Percentiles rank a stretch among this genome's conserved stretches.
Evolutionary conservation across 1,140 invertebrate genomes (phyloP).

Genomic region (Paraescarpia echinospica): DNA sequence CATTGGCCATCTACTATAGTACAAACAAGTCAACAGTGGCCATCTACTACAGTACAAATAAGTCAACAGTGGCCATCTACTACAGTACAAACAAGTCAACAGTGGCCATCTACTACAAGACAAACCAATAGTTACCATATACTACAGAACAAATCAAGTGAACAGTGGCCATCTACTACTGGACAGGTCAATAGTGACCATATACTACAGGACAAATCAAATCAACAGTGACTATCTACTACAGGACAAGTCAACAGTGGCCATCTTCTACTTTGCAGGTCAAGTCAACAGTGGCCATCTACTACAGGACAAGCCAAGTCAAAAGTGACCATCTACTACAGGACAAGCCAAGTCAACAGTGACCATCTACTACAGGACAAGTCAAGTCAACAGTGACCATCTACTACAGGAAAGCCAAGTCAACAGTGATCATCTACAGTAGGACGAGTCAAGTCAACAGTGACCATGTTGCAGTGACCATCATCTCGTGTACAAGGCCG

Average conservation of each 20-base stretch:
- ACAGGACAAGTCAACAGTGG: not conserved
- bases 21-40: not conserved
- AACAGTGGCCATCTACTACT: not conserved
- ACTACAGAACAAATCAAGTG: not conserved
- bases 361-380: not conserved
- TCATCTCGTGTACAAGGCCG: too few species aligned
- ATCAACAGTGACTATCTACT: not conserved
- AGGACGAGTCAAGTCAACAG: not conserved
- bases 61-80: not conserved
- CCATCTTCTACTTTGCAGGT: not conserved
- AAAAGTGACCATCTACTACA: not conserved
- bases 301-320: too few species aligned
- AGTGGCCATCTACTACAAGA: not conserved
- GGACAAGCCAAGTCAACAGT: not conserved
- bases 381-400: not conserved
- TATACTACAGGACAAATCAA: not conserved
- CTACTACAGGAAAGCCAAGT: not conserved
- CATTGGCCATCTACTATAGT: not conserved
- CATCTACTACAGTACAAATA: not conserved
- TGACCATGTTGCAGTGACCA: too few species aligned
- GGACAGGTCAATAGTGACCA: not conserved
- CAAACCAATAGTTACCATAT: not conserved
- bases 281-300: too few species aligned
- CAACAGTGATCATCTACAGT: not conserved
- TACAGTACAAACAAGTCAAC: not conserved